Percentiles rank a stretch among this genome's conserved stretches.
phyloP scores from a whole-genome alignment of 2,113 vertebrate species.

The Dicerorhinus sumatrensis region DNA sequence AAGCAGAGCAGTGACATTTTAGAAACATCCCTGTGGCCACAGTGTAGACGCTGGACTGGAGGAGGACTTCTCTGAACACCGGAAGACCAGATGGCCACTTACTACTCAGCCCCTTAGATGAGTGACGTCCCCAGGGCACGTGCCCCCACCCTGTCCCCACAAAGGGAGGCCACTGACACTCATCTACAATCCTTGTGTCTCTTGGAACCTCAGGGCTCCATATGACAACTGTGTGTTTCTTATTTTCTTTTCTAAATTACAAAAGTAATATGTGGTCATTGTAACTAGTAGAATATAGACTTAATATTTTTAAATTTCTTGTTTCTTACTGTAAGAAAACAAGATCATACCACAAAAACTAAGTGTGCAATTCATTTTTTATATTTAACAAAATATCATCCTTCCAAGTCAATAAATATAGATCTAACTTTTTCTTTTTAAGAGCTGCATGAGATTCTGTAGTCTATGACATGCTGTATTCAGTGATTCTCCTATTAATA shows the following conservation, averaged over 20 bases:
- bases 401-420: neutral
- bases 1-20: neutral
- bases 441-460: too few relatives aligned
- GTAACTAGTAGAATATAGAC: neutral
- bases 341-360: neutral
- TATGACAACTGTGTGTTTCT: neutral
- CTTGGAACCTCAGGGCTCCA: neutral
- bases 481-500: fast-evolving
- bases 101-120: neutral
- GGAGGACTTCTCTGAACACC: fast-evolving
- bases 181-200: fast-evolving
- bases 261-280: neutral
- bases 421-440: neutral
- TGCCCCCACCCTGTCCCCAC: too few relatives aligned
- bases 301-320: neutral
- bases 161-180: neutral
- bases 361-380: neutral
- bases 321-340: neutral
- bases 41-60: neutral
- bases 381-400: neutral
- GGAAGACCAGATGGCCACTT: neutral
- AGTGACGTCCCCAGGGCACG: fast-evolving
- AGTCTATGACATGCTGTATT: neutral
- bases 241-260: neutral
- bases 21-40: neutral